A percentile compares a stretch with the other conserved stretches of the same genome.
Conservation (phyloP, 2,113 vertebrate genomes). For the Apus apus region DNA sequence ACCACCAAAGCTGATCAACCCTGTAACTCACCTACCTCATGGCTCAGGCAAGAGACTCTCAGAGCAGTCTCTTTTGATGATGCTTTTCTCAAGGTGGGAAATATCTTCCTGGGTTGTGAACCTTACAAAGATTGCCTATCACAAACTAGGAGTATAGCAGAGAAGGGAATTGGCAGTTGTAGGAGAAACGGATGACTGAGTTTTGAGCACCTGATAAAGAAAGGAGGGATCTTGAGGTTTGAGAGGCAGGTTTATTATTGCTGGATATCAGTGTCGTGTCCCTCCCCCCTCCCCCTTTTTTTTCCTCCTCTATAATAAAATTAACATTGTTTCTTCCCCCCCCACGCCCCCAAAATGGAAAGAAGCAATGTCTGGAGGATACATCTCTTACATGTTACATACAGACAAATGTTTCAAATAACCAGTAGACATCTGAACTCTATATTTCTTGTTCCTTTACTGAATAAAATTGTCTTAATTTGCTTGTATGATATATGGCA, state of each 20-base stretch:
- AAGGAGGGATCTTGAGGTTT: background rate
- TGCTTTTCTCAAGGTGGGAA: background rate
- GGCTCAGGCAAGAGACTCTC: background rate
- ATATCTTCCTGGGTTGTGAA: background rate
- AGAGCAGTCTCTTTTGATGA: background rate
- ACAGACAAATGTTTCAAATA: background rate
- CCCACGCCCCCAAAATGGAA: too few species aligned
- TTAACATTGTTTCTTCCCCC: background rate
- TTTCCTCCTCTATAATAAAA: background rate
- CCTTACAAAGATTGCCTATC: background rate
- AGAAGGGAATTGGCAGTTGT: background rate
- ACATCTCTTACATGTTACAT: background rate
- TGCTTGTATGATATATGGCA: background rate
- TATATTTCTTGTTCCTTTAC: background rate
- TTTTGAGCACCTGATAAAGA: background rate
- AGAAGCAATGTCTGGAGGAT: background rate
- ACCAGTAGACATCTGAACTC: background rate
- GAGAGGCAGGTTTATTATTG: background rate
- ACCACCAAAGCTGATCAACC: background rate
- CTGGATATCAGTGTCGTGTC: background rate
- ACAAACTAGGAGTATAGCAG: background rate
- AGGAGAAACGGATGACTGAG: background rate
- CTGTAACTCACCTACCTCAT: background rate
- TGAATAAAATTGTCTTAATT: background rate
- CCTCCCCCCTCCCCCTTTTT: background rate